These are phyloP conservation scores for Hemicordylus capensis DNA, from an alignment of 2,113 vertebrate genomes.

Conservation along the genomic window DNA sequence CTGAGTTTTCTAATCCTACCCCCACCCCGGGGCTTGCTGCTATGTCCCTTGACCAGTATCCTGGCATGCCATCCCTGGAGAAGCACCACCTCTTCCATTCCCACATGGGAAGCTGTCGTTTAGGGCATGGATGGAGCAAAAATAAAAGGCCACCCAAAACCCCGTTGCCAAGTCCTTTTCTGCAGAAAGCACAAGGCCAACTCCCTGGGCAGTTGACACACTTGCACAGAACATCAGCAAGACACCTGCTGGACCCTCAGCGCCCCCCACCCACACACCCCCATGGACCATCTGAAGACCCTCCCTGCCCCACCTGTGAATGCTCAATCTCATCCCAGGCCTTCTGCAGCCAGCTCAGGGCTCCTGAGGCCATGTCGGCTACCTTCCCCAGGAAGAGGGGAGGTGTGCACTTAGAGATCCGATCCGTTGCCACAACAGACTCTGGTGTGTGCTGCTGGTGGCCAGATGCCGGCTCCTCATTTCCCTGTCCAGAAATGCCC, in stretches of 20 bases:
- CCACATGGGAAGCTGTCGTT: no score
- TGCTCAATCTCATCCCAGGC: slow-evolving; percentile 20
- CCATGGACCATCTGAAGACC: neutral
- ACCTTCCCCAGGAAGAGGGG: neutral
- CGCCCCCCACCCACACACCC: neutral
- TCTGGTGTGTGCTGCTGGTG: neutral
- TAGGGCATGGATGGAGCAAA: no score
- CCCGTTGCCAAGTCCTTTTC: neutral
- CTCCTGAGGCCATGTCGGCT: slow-evolving; percentile 13
- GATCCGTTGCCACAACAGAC: slow-evolving; percentile 32
- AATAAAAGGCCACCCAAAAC: no score
- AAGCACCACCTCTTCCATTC: no score
- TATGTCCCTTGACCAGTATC: no score
- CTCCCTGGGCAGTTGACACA: no score
- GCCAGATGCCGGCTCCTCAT: no score
- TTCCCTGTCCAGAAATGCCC: neutral
- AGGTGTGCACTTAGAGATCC: neutral
- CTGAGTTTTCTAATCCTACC: no score
- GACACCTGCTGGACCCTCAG: neutral
- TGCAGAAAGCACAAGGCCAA: no score
- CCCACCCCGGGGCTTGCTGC: no score
- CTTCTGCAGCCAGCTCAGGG: slow-evolving; percentile 31
- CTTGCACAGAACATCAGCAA: no score
- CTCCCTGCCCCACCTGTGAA: slow-evolving; percentile 18
- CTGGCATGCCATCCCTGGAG: no score